Evolutionary conservation across 2,888 invertebrate genomes (phyloP), one percentile per base, ranked within the genome.

Genomic region (Sinohyriopsis cumingii): DNA sequence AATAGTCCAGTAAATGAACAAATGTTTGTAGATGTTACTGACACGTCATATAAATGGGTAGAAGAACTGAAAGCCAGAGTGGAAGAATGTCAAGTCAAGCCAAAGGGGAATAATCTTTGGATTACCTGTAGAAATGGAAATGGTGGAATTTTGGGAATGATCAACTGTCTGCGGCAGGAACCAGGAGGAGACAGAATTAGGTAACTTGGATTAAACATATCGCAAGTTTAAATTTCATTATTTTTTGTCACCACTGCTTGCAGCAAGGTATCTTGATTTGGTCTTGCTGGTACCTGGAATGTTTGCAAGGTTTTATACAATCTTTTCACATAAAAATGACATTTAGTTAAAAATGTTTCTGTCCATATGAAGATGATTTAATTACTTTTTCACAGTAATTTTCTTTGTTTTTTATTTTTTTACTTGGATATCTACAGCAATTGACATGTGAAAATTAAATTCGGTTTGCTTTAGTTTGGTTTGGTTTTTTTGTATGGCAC

Each of bases 111-210:
- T 69, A 90, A 90, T 63, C 82, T 92, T 57, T 92, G 92, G 92
- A 82, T 95, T 56, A 93, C 94, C 68, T 92, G 94, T 71, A 92
- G 94, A 84, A 93, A 94, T 82, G 92, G 93, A 72, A 89, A 92
- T 45, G 92, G 93, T 88, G 98, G 99, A 20, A 92, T 95, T 76
- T 92, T 97, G 69, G 99, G 99, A 62, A 92, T 99, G 88, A 94
- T 95, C 85, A 95, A 96, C 87, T 99, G 99, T 90, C 92, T 99
- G 79, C 94, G 94, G 85, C 94, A 93, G 83, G 98, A 98, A 92
- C 93, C 94, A 9, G 96, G 96, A 77, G 97, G 97, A 25, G 91
- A 92, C 71, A 93, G 93, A 82, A 93, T 95, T 59, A 93, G 96
- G 86, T 93, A 93, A 33, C 22, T 65, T 54, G 59, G 22, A 18